Base-by-base conservation (phyloP, 2,888 invertebrate species). In the Dugesia japonica region DNA sequence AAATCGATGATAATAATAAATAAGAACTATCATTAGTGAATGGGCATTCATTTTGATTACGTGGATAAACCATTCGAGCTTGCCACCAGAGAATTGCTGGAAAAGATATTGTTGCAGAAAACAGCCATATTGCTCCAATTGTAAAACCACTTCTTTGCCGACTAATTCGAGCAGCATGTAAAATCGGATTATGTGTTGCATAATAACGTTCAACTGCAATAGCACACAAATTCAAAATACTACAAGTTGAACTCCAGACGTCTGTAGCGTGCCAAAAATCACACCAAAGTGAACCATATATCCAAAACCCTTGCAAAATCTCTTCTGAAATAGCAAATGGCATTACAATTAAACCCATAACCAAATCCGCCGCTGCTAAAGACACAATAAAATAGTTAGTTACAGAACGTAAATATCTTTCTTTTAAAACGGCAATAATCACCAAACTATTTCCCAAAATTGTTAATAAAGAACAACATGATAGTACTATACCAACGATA, bases 151-250 rank as follows among this genome's bases (percentile, higher is more conserved):
- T 93, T 76, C 91, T 88, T 77, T 92, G 88, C 78, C 89, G 88
- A 56, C 91, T 89, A 92, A 97, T 95, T 79, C 90, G 88, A 86
- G 91, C 91, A 0, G 95, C 94, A 86, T 98, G 97, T 73, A 92
- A 92, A 80, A 98, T 94, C 0, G 98, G 97, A 86, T 97, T 94
- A 17, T 94, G 94, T 79, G 97, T 95, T 71, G 97, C 97, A 94
- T 95, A 94, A 85, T 97, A 98, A 23, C 94, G 89, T 84, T 95
- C 95, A 81, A 95, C 84, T 0, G 93, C 92, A 81, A 95, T 98
- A 28, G 97, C 94, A 85, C 97, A 97, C 76, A 98, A 87, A 86
- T 97, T 97, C 74, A 97, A 87, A 81, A 98, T 98, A 15, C 94
- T 94, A 1, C 95, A 95, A 0, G 98, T 97, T 81, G 93, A 93